A percentile compares a stretch with the other conserved stretches of the same genome.
Evolutionary conservation across 1,140 invertebrate species (phyloP).

Genomic region (Pollicipes pollicipes): DNA sequence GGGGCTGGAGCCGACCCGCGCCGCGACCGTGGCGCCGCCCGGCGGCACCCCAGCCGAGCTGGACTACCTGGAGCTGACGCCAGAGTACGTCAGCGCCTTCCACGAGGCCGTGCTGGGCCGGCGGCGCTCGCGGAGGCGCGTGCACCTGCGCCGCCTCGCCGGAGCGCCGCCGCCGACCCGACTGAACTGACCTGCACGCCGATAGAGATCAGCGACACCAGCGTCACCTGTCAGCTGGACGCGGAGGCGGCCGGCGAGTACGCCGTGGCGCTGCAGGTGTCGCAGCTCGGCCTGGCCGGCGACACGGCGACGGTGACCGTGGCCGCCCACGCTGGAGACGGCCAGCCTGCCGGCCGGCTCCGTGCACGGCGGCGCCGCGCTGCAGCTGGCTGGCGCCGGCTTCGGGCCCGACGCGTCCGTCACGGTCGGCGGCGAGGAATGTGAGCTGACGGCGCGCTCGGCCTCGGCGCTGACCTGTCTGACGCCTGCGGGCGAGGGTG

Average conservation of each 20-base stretch:
- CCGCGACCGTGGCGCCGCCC: not conserved
- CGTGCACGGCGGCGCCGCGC: conserved; percentile 10
- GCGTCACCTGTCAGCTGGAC: conserved; percentile 3
- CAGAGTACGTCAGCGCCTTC: conserved; percentile 5
- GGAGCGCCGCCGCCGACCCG: not conserved
- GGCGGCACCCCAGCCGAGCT: not conserved
- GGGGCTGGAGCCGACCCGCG: not conserved
- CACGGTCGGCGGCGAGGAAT: conserved; percentile 5
- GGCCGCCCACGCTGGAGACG: not conserved
- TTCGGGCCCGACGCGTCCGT: conserved; percentile 9
- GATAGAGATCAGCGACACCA: conserved; percentile 1
- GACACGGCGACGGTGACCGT: conserved; percentile 1
- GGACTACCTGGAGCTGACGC: conserved; percentile 4
- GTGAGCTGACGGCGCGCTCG: not conserved
- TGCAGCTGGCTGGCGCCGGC: conserved; percentile 8
- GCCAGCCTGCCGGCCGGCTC: conserved; percentile 9
- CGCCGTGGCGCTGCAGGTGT: not conserved
- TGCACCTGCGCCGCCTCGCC: not conserved
- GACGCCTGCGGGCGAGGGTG: conserved; percentile 2
- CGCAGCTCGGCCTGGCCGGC: not conserved
- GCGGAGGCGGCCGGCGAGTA: conserved; percentile 6
- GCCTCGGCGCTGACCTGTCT: conserved; percentile 6
- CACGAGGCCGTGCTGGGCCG: conserved; percentile 10
- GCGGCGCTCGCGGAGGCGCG: not conserved
- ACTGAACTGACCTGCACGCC: not conserved